Base-by-base conservation (phyloP, 2,888 invertebrate genomes). In the Zhengitettix transpicula region DNA sequence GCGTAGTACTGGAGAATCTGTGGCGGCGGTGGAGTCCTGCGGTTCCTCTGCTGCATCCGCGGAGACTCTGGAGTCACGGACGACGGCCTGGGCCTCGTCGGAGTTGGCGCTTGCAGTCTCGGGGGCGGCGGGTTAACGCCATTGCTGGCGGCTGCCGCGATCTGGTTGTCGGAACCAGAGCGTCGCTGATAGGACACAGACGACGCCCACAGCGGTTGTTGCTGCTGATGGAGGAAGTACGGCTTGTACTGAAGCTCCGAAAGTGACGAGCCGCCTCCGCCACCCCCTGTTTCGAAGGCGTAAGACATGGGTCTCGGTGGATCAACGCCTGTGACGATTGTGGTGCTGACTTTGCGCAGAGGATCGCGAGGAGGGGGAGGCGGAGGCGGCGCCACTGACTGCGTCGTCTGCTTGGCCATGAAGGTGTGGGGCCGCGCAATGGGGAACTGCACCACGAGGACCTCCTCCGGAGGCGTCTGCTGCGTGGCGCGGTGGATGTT, bases 361-460 rank as follows among this genome's bases (percentile, higher is more conserved):
- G 84, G 87, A 72, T 86, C 87, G 66, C 86, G 76, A n/a, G 89
- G 88, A 0, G 89, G 89, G 41, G 89, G 89, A 7, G 85, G 83
- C 0, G 89, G 89, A 9, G 89, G 87, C 40, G 55, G 28, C 41
- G 53, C 40, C n/a, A 58, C 51, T 28, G 55, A 28, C 52, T 14
- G 55, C 41, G 40, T 44, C 16, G 40, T 41, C n/a, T 47, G 44
- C 40, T 54, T 56, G 12, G 15, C 42, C 51, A 51, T 11, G 14
- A 58, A 53, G 15, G 56, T 47, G 41, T 12, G 58, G 11, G 62
- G 28, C 57, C 76, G 77, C 59, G 77, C 78, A 52, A 78, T 67
- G 15, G 78, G 78, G 70, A 78, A 78, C 67, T 78, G 78, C 17
- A 78, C 74, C 60, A 75, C 75, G 70, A 78, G 73, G 1, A 78